Conservation (phyloP, 1,140 invertebrate species). For the Popillia japonica region DNA sequence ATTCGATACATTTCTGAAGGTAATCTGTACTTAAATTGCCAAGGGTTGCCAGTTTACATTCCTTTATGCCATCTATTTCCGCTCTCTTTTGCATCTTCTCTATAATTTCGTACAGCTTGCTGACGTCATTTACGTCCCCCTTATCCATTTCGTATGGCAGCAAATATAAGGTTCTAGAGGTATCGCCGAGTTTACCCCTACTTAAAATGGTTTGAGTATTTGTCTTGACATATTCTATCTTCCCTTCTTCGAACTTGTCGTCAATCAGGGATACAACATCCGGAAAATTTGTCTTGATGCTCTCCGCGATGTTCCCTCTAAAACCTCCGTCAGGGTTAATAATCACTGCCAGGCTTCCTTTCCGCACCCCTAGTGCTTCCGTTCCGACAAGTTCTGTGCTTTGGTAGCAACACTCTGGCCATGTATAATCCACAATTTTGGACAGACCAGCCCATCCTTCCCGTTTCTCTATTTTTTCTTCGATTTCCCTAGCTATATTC, state of each 20-base stretch:
- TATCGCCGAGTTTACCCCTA: background rate
- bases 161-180: constrained; percentile 11
- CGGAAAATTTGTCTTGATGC: background rate
- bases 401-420: background rate
- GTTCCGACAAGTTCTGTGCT: background rate
- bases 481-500: background rate
- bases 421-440: background rate
- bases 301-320: background rate
- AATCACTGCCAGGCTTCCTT: background rate
- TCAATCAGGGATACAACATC: background rate
- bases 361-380: no score
- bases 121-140: background rate
- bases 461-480: no score
- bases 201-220: constrained; percentile 1
- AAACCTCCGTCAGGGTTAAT: background rate
- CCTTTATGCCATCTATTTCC: no score
- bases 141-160: constrained; percentile 4
- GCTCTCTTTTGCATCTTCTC: background rate
- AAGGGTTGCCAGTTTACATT: background rate
- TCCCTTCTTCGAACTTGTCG: constrained; percentile 11
- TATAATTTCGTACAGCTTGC: background rate
- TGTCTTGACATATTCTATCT: background rate
- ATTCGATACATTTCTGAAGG: background rate
- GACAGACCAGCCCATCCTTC: no score
- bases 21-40: background rate